A percentile compares a stretch with the other conserved stretches of the same genome.
These are phyloP conservation scores for Petrocephalus sullivani DNA, from an alignment of 2,797 vertebrate species.

Conservation along the genomic window DNA sequence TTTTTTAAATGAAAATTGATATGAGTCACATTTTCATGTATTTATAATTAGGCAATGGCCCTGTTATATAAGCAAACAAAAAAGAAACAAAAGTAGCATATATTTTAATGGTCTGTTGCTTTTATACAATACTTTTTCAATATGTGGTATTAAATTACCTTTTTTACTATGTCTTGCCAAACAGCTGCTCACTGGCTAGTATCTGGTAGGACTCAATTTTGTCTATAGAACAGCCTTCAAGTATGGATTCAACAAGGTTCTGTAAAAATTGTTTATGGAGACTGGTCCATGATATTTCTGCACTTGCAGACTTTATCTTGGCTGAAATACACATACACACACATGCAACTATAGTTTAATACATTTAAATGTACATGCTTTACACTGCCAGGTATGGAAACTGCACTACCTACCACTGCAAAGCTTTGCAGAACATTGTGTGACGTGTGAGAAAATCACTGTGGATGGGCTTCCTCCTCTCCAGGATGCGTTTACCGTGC, in stretches of 20 bases:
- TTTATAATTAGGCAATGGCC: background rate
- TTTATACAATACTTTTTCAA: background rate
- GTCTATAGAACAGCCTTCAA: too few relatives aligned
- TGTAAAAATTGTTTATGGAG: background rate
- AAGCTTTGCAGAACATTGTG: background rate
- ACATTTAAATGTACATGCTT: background rate
- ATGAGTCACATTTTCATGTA: background rate
- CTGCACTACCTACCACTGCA: background rate
- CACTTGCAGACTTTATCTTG: background rate
- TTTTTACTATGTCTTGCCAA: background rate
- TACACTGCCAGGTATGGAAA: background rate
- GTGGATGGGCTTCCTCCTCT: background rate
- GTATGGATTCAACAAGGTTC: too few relatives aligned
- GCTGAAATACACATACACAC: background rate
- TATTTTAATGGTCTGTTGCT: background rate
- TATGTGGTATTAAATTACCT: background rate
- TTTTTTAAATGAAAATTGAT: background rate
- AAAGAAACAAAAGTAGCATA: background rate
- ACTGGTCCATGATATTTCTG: background rate
- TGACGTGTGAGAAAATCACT: background rate
- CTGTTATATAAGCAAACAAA: background rate
- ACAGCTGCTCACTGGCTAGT: too few relatives aligned
- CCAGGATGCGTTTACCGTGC: background rate
- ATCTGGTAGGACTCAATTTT: too few relatives aligned
- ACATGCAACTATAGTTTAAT: background rate